Evolutionary conservation across 2,797 vertebrate genomes (phyloP).

Genomic region (Spea hammondii): DNA sequence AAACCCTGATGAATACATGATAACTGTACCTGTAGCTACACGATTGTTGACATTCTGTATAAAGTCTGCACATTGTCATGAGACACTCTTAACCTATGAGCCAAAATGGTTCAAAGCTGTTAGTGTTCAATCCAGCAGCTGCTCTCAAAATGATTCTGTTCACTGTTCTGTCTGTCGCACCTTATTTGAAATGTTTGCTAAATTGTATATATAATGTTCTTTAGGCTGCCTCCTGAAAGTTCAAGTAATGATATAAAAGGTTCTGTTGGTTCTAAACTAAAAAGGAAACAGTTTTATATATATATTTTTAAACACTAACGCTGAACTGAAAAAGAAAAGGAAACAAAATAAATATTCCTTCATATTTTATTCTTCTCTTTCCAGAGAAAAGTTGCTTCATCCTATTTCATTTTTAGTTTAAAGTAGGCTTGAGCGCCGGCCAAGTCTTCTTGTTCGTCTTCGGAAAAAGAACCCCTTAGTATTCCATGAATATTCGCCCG

Average conservation of each 20-base stretch:
- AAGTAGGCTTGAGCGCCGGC: no score
- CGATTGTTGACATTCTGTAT: constrained; percentile 77
- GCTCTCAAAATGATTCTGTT: constrained; percentile 70
- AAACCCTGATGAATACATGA: constrained; percentile 76
- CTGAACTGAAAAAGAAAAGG: no score
- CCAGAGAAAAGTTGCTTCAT: no score
- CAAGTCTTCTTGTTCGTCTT: no score
- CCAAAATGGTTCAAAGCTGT: constrained; percentile 80
- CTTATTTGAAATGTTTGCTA: constrained; percentile 77
- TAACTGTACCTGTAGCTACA: constrained; percentile 73
- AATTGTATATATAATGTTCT: constrained; percentile 76
- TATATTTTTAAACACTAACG: no score
- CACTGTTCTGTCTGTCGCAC: constrained; percentile 70
- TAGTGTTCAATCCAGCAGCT: constrained; percentile 75
- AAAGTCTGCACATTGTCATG: constrained; percentile 78
- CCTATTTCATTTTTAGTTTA: no score
- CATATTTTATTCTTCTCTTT: no score
- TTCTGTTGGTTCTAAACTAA: constrained; percentile 57
- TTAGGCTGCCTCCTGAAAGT: constrained; percentile 72
- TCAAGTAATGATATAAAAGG: constrained; percentile 70
- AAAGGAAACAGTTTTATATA: neutral
- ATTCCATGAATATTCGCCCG: no score
- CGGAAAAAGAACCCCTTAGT: no score
- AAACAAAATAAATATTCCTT: no score
- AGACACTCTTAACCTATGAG: constrained; percentile 78